Evolutionary conservation across 2,888 invertebrate species (phyloP), one percentile per base, ranked within the genome.

Genomic region (Antheraea assamensis): DNA sequence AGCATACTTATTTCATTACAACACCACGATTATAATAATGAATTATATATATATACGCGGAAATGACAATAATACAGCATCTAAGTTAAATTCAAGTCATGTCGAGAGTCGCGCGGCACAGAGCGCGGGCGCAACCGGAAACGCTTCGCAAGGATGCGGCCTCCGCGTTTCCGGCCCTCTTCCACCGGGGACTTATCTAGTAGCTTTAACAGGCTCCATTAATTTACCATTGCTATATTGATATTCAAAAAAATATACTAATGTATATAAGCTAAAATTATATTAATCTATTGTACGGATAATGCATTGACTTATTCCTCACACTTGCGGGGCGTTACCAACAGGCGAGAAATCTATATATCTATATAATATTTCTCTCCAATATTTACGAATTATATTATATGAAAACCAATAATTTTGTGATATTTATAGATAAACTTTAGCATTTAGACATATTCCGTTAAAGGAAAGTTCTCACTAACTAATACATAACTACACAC

Each of bases 141-240:
- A 78, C 79, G 75, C 58, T 58, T 52, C 75, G 75, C 78, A 78
- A 84, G 88, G 88, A 87, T 81, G 83, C 87, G 85, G 85, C 88
- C 87, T 87, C 87, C 82, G 81, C 84, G 79, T 82, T 87, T 89
- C 89, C 89, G 84, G 73, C 71, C 72, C 73, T 64, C 68, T n/a
- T 68, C 35, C 68, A 35, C 7, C 68, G 35, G 35, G 68, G 68
- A 31, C 68, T 35, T 68, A 68, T 68, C 68, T 68, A 35, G 7
- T 42, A 42, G 42, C 13, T 42, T 42, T 42, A 42, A 42, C 42
- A 31, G 27, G 30, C 61, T 64, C 30, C 27, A 64, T 64, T 64
- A 27, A 13, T 64, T 30, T 27, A 21, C 19, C 21, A 21, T 52
- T 52, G 52, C 5, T 5, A 52, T 21, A 21, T n/a, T 5, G 21